These are phyloP conservation scores for Elaphurus davidianus DNA, from an alignment of 2,113 vertebrate species.

Conservation along the genomic window DNA sequence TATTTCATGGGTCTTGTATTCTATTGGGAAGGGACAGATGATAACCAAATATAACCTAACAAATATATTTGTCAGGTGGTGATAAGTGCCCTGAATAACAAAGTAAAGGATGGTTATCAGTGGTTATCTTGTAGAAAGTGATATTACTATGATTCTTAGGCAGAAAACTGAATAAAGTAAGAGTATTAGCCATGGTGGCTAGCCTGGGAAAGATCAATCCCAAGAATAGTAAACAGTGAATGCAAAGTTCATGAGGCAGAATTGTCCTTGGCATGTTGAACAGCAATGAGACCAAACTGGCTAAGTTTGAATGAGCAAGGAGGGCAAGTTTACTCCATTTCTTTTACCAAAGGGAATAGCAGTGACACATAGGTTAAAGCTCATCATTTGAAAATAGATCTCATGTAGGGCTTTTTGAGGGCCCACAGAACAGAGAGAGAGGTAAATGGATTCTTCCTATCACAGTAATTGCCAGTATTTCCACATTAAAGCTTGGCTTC, in stretches of 20 bases:
- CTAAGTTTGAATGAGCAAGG: background rate
- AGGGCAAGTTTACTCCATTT: background rate
- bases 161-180: background rate
- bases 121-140: background rate
- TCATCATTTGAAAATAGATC: background rate
- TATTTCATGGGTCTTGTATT: background rate
- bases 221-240: background rate
- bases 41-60: constrained; percentile 2
- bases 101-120: background rate
- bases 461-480: constrained; percentile 44
- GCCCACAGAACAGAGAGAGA: background rate
- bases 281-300: background rate
- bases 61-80: background rate
- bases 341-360: background rate
- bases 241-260: background rate
- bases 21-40: background rate
- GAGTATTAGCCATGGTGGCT: background rate
- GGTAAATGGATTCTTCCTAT: constrained; percentile 21
- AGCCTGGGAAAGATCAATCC: background rate
- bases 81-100: background rate
- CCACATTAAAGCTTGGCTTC: constrained; percentile 44
- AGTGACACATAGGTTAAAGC: constrained; percentile 1
- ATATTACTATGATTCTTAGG: background rate
- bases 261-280: background rate
- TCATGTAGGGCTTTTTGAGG: background rate